Conservation (phyloP, 2,113 vertebrate species). For the Diadophis punctatus region DNA sequence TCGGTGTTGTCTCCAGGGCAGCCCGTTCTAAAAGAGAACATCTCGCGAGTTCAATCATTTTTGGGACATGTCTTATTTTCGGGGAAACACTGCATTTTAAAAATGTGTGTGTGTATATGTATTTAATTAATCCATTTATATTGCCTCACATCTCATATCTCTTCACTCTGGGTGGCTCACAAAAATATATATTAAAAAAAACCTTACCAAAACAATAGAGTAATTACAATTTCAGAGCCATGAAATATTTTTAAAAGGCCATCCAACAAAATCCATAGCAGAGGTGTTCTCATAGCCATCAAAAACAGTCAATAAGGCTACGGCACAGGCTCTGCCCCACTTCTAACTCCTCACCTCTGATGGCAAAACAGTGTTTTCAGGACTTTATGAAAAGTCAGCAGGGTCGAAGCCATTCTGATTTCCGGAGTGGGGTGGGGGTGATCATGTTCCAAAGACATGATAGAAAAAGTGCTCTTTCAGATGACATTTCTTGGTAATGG, state of each 20-base stretch:
- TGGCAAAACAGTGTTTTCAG: background rate
- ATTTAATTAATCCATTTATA: background rate
- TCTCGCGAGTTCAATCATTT: no score
- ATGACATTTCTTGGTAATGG: background rate
- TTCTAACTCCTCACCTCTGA: background rate
- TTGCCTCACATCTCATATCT: background rate
- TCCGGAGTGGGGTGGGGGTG: background rate
- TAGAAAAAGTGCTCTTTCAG: background rate
- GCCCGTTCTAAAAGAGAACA: no score
- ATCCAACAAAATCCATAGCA: background rate
- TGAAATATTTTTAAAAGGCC: background rate
- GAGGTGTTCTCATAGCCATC: background rate
- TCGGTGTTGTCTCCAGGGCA: no score
- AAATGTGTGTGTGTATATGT: background rate
- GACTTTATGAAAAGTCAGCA: background rate
- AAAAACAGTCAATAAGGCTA: background rate
- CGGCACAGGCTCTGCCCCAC: background rate
- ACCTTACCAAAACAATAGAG: background rate
- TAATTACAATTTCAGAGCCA: background rate
- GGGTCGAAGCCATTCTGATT: background rate
- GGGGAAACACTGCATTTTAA: no score
- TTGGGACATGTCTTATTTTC: no score
- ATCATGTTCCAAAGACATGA: background rate
- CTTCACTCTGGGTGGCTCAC: background rate
- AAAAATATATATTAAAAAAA: background rate